A percentile compares a stretch with the other conserved stretches of the same genome.
Evolutionary conservation across 2,113 vertebrate species (phyloP).

Genomic region (Todiramphus chloris): DNA sequence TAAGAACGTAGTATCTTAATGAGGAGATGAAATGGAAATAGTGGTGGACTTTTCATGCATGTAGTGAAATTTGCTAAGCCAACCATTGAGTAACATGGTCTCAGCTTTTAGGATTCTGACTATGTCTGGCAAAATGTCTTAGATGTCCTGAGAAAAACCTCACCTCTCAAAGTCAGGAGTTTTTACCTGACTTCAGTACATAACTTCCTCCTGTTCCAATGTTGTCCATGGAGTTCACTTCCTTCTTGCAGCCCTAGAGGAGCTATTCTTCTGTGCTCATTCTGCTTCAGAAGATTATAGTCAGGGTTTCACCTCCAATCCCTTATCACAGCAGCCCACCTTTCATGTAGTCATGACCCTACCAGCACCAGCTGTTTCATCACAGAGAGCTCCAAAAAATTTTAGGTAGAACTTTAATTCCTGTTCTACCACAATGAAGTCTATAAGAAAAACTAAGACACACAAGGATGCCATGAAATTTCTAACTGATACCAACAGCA

Average conservation of each 20-base stretch:
- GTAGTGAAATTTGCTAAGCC: background rate
- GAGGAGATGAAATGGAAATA: background rate
- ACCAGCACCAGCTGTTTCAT: background rate
- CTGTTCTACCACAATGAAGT: background rate
- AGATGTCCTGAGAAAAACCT: background rate
- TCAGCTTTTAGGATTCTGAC: background rate
- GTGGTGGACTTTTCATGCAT: background rate
- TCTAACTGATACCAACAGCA: background rate
- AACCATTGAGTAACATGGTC: background rate
- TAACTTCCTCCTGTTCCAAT: background rate
- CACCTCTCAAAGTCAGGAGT: background rate
- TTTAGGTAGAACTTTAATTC: background rate
- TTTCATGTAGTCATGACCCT: background rate
- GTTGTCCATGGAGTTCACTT: background rate
- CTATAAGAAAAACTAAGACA: background rate
- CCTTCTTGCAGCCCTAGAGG: background rate
- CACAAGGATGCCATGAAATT: background rate
- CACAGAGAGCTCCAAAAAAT: background rate
- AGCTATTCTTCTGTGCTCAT: background rate
- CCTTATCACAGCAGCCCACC: background rate
- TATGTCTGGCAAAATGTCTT: background rate
- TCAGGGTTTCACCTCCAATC: background rate
- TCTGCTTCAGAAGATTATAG: background rate
- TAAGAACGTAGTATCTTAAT: background rate
- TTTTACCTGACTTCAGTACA: background rate